Conservation (phyloP, 2,113 vertebrate species). For the Macquaria australasica region DNA sequence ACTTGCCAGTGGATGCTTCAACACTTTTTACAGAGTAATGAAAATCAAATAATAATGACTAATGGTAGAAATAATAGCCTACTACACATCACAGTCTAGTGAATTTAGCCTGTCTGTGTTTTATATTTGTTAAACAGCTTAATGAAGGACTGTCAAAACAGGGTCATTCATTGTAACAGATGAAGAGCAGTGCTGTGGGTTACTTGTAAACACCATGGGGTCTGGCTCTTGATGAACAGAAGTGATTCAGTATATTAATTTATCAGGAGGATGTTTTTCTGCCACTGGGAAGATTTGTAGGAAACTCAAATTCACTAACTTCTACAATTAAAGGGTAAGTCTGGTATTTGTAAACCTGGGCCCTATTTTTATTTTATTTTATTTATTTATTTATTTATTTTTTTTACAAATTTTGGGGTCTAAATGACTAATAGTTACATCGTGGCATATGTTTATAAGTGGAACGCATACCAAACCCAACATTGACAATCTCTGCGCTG, state of each 20-base stretch:
- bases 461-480: background rate
- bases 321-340: background rate
- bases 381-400: too few relatives aligned
- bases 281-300: background rate
- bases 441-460: background rate
- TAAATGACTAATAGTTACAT: too few relatives aligned
- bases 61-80: background rate
- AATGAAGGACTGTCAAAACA: constrained; percentile 28
- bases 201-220: constrained; percentile 14
- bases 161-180: background rate
- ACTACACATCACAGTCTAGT: background rate
- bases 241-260: background rate
- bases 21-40: constrained; percentile 2
- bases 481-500: background rate
- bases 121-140: constrained; percentile 17
- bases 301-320: background rate
- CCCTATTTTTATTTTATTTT: too few relatives aligned
- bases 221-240: constrained; percentile 18
- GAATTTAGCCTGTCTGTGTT: constrained; percentile 4
- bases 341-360: too few relatives aligned
- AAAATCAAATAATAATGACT: constrained; percentile 13
- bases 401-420: too few relatives aligned
- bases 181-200: constrained; percentile 13
- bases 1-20: background rate
- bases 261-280: background rate